Base-by-base conservation (phyloP, 1,140 invertebrate genomes). In the Brachionus rubens region DNA sequence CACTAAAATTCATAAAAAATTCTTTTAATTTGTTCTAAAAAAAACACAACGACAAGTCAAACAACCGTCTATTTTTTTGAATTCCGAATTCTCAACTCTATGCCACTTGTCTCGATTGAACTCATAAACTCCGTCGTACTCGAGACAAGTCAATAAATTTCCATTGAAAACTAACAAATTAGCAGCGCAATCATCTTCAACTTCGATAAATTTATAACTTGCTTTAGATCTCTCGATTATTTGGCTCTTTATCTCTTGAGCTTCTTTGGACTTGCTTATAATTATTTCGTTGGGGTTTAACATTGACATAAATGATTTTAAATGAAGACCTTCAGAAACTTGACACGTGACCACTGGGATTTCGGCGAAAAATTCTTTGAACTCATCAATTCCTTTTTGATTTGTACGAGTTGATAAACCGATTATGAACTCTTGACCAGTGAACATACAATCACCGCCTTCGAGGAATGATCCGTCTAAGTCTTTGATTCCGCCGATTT, bases 251-350 rank as follows among this genome's bases (percentile, higher is more conserved):
- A 70, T 70, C 26, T 19, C 28, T 19, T 70, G 40, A 28, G 67
- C 28, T 30, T 30, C 47, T 48, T 70, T 50, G 30, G 19, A 48
- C 48, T 16, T 14, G 36, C 67, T 50, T 19, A 47, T 48, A 0
- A 70, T 30, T 6, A 70, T 40, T 3, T 21, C 16, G 19, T 30
- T n/a, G 6, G 43, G 43, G 6, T 6, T 21, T 40, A 47, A 3
- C 67, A 50, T 48, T 9, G 67, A 70, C 67, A 70, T 70, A 7
- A 48, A 47, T 1, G 67, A 48, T 70, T 70, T 70, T 36, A 70
- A 12, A 50, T 70, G 67, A 5, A 70, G 48, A 7, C 43, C 47
- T 70, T 50, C 46, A 0, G 28, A 7, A 10, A 70, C 67, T 48
- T 70, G 67, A 28, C 43, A 48, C 21, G 47, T 47, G 30, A 33